Evolutionary conservation across 1,140 invertebrate species (phyloP).

Genomic region (Drosophila ambigua): DNA sequence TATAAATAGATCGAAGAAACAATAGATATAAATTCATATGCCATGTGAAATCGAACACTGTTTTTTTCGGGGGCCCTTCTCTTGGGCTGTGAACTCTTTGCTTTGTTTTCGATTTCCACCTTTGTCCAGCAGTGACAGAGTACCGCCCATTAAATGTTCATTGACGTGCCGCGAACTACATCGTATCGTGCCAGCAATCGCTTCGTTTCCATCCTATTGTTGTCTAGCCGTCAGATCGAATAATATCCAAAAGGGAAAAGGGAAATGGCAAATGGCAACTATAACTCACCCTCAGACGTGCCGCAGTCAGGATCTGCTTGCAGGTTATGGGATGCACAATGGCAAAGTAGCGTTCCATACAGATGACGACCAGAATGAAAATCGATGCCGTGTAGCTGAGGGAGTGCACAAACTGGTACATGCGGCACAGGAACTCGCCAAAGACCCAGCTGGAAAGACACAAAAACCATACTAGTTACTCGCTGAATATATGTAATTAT

Average conservation of each 20-base stretch:
- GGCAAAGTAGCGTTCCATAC: conserved; percentile 92
- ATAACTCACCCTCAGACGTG: conserved; percentile 87
- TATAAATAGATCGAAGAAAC: too few relatives aligned
- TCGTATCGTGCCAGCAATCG: too few relatives aligned
- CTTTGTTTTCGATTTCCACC: too few relatives aligned
- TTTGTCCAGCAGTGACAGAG: too few relatives aligned
- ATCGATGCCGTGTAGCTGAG: conserved; percentile 92
- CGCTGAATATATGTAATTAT: conserved; percentile 37
- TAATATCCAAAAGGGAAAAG: too few relatives aligned
- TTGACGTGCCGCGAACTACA: conserved; percentile 2
- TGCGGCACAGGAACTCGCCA: conserved; percentile 91
- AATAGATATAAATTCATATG: neutral
- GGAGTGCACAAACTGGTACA: conserved; percentile 92
- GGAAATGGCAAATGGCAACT: too few relatives aligned
- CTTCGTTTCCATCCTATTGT: too few relatives aligned
- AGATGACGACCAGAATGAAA: conserved; percentile 92
- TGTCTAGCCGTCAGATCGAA: too few relatives aligned
- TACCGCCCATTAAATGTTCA: neutral
- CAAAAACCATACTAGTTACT: neutral
- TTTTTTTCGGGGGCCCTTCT: too few relatives aligned
- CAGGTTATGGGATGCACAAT: conserved; percentile 93
- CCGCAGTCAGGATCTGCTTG: conserved; percentile 90
- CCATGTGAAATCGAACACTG: too few relatives aligned
- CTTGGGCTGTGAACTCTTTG: too few relatives aligned
- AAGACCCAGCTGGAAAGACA: conserved; percentile 89